Conservation (phyloP, 2,888 invertebrate genomes). For the Pristionchus arcanus region DNA sequence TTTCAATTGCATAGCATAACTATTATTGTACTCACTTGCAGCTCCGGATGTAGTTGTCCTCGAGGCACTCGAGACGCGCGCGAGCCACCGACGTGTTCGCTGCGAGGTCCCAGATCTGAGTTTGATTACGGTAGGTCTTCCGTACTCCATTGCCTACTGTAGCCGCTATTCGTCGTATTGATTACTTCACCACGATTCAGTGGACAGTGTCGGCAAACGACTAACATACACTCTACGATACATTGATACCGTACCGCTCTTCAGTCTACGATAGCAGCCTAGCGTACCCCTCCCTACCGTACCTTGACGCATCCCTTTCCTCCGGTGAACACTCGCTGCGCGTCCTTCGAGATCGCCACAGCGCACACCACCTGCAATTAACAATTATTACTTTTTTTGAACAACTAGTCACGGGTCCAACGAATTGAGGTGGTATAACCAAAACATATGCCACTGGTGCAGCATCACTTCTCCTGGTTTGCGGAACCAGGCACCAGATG, state of each 20-base stretch:
- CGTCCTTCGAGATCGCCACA: constrained; percentile 92
- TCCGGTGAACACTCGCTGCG: constrained; percentile 94
- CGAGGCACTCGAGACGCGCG: constrained; percentile 79
- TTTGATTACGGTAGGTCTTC: not conserved
- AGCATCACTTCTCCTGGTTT: not conserved
- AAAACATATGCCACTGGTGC: not conserved
- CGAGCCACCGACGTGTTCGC: not conserved
- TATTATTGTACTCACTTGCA: constrained; percentile 87
- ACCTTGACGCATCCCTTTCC: constrained; percentile 92
- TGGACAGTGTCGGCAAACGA: not conserved
- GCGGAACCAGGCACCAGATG: no score
- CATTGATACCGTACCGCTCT: no score
- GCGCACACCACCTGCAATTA: constrained; percentile 87
- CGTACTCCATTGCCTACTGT: not conserved
- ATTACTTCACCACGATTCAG: no score
- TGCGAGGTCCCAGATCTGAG: constrained; percentile 46
- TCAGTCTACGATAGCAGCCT: no score
- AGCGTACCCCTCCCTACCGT: constrained; percentile 2
- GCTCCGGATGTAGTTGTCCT: constrained; percentile 96
- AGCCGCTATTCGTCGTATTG: not conserved
- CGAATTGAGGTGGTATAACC: no score
- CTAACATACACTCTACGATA: no score
- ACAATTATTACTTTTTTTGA: not conserved
- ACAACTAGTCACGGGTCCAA: not conserved
- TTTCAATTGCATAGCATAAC: not conserved